These are phyloP conservation scores for Serilophus lunatus DNA, from an alignment of 2,113 vertebrate species.

Conservation along the genomic window DNA sequence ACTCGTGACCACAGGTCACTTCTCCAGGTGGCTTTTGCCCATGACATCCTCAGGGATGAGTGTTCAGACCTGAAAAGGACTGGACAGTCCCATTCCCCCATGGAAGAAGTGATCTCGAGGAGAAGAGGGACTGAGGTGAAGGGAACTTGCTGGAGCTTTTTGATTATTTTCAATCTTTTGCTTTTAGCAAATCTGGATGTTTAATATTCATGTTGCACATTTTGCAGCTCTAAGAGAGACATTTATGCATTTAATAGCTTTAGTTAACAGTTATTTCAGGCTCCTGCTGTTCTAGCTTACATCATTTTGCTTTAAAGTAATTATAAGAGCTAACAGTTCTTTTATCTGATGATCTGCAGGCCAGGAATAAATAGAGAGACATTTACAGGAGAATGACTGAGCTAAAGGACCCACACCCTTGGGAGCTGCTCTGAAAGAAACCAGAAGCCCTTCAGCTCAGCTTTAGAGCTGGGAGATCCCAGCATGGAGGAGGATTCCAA, in stretches of 20 bases:
- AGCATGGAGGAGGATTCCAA: background rate
- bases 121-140: background rate
- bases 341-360: constrained; percentile 48
- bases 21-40: background rate
- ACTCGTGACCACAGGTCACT: background rate
- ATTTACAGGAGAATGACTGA: constrained; percentile 17
- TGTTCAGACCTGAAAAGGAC: background rate
- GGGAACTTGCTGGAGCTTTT: background rate
- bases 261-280: constrained; percentile 62
- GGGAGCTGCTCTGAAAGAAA: background rate
- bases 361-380: constrained; percentile 5
- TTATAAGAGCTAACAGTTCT: constrained; percentile 55
- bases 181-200: constrained; percentile 3
- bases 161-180: background rate
- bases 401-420: background rate
- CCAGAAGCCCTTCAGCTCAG: background rate
- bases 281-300: constrained; percentile 56
- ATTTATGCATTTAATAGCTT: constrained; percentile 68
- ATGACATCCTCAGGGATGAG: background rate
- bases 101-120: background rate
- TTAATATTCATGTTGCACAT: constrained; percentile 62
- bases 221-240: constrained; percentile 52
- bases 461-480: background rate
- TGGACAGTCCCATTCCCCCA: background rate
- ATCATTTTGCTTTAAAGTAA: constrained; percentile 64